These are phyloP conservation scores for Limonius californicus DNA, from an alignment of 1,140 invertebrate genomes.

Conservation along the genomic window DNA sequence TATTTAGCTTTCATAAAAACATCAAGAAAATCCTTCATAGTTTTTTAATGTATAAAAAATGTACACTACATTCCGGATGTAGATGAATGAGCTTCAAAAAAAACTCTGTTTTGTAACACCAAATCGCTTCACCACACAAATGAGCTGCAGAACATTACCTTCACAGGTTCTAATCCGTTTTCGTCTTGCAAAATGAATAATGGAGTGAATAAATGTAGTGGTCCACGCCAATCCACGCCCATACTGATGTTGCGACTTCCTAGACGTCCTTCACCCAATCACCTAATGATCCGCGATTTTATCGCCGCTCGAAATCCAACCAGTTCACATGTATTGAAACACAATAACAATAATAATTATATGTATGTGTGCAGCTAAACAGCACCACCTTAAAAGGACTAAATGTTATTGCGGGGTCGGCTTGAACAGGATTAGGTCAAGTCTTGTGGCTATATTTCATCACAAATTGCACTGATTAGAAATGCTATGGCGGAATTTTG, in stretches of 20 bases:
- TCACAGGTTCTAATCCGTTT: neutral
- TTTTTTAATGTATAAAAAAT: neutral
- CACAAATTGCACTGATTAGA: too few species aligned
- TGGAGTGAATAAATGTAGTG: neutral
- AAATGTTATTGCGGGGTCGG: too few species aligned
- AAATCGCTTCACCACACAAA: neutral
- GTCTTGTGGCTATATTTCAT: too few species aligned
- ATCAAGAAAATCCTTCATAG: neutral
- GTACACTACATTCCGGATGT: neutral
- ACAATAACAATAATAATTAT: too few species aligned
- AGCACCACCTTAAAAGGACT: too few species aligned
- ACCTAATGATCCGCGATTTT: slow-evolving; percentile 8
- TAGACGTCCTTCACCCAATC: slow-evolving; percentile 6
- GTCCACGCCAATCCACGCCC: neutral
- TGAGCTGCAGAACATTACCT: neutral
- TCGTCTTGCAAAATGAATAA: neutral
- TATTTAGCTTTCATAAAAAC: neutral
- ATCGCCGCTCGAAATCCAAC: neutral
- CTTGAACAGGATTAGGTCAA: too few species aligned
- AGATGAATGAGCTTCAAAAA: neutral
- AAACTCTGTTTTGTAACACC: neutral
- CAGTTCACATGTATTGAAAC: neutral
- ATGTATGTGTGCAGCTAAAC: too few species aligned
- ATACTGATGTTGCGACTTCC: neutral
- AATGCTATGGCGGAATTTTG: too few species aligned